Base-by-base conservation (phyloP, 2,888 invertebrate species). In the Drosophila monieri region DNA sequence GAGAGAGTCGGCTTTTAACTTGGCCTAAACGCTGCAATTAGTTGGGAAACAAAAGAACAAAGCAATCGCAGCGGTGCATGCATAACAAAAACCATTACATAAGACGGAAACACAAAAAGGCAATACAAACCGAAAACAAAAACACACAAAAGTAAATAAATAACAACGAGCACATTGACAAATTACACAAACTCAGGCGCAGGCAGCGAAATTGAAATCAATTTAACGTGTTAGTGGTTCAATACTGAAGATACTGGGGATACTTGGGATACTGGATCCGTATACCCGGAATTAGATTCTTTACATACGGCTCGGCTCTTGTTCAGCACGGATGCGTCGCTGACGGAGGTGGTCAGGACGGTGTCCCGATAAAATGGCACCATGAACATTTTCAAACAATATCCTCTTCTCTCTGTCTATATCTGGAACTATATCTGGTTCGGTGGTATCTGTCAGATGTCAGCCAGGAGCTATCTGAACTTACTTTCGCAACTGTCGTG, bases 291-390 rank as follows among this genome's bases (percentile, higher is more conserved):
- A 18, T 12, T 12, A 1, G 21, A 43, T 6, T 10, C 43, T 43
- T 21, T 89, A 91, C 91, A 85, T 93, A 94, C 94, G 92, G 93
- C 91, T 58, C 92, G 90, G 83, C 93, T 93, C 59, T 93, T 92
- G 83, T 93, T 93, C 57, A 94, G 92, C 61, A 93, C 92, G 3
- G 94, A 94, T 4, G 95, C 94, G 91, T 95, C 95, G 73, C 94
- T 94, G 74, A 94, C 93, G 18, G 94, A 94, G 70, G 93, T 92
- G 69, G 93, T 93, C 64, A 93, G 86, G 73, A 92, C 89, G 56
- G 90, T 92, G 77, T 92, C 91, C 73, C 91, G 91, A 89, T 92
- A 86, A 81, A 89, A 91, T 71, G 92, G 92, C 73, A 92, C 83
- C 46, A 91, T 92, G 76, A 92, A 92, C 91, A 92, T 92, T 75